Conservation (phyloP, 2,797 vertebrate species). For the Danio albolineatus region DNA sequence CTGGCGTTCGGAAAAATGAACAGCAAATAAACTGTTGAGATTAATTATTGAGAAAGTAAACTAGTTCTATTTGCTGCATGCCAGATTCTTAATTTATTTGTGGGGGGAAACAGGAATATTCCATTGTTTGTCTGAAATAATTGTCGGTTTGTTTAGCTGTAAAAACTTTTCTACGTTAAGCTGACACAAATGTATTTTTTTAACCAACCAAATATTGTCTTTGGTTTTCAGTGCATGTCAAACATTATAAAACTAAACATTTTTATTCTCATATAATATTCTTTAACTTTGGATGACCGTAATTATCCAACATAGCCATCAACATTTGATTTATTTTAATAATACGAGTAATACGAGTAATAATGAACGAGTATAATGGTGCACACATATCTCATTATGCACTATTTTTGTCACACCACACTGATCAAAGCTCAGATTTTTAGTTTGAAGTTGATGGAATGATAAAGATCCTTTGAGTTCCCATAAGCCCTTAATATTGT, state of each 20-base stretch:
- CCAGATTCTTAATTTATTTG: neutral
- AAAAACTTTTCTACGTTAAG: neutral
- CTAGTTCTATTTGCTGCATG: neutral
- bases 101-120: neutral
- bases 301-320: neutral
- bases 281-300: neutral
- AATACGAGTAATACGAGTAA: too few relatives aligned
- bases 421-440: slow-evolving; percentile 51
- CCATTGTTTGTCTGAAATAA: neutral
- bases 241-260: neutral
- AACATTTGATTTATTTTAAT: neutral
- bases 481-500: slow-evolving; percentile 31
- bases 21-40: neutral
- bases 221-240: neutral
- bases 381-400: slow-evolving; percentile 46
- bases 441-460: slow-evolving; percentile 59
- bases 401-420: slow-evolving; percentile 59
- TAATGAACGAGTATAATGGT: neutral
- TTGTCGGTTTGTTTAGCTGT: neutral
- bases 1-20: neutral
- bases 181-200: neutral
- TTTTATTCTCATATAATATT: neutral
- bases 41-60: slow-evolving; percentile 13
- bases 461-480: slow-evolving; percentile 55
- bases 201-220: neutral